Evolutionary conservation across 1,140 invertebrate species (phyloP).

Genomic region (Scaptomyza hsui): DNA sequence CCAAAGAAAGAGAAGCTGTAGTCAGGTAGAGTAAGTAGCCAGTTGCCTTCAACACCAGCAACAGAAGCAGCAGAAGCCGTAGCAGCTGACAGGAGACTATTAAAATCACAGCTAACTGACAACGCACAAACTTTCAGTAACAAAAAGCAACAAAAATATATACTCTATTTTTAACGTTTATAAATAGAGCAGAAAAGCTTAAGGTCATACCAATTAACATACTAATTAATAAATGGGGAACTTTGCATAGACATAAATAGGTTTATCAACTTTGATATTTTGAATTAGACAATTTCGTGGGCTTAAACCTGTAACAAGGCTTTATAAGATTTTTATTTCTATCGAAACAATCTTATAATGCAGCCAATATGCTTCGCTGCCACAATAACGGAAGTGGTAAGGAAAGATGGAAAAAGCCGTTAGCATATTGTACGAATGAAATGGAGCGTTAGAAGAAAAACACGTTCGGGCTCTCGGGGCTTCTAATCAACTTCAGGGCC

Average conservation of each 20-base stretch:
- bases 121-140: neutral
- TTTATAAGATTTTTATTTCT: too few relatives aligned
- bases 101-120: constrained; percentile 20
- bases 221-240: too few relatives aligned
- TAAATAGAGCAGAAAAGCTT: neutral
- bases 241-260: too few relatives aligned
- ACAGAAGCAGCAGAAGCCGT: neutral
- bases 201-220: neutral
- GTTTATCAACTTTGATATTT: too few relatives aligned
- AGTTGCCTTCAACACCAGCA: neutral
- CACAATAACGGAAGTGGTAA: neutral
- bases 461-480: neutral
- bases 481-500: constrained; percentile 48
- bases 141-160: neutral
- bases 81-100: constrained; percentile 27
- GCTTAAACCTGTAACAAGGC: too few relatives aligned
- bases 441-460: constrained; percentile 33
- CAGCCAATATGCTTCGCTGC: neutral
- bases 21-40: constrained; percentile 7
- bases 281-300: too few relatives aligned
- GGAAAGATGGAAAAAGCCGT: constrained; percentile 11
- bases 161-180: neutral
- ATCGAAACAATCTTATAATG: neutral
- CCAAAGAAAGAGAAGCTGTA: constrained; percentile 7
- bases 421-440: constrained; percentile 43